Conservation (phyloP, 2,888 invertebrate genomes). For the Agrotis segetum region DNA sequence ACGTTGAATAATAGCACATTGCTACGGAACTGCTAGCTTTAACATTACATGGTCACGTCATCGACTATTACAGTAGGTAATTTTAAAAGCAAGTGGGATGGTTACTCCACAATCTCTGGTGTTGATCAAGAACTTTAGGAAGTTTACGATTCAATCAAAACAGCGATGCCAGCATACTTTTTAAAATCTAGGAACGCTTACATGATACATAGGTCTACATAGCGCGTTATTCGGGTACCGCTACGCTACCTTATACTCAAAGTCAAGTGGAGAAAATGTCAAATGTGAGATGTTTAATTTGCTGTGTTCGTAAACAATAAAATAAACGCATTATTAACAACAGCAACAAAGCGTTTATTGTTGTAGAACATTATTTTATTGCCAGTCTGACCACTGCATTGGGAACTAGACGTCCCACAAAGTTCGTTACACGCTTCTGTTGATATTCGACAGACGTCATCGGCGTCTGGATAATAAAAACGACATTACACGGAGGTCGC, state of each 20-base stretch:
- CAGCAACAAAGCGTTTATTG: conserved; percentile 50
- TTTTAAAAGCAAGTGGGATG: conserved; percentile 19
- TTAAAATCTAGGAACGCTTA: neutral
- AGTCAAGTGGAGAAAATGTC: neutral
- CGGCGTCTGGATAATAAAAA: conserved; percentile 72
- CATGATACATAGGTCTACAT: neutral
- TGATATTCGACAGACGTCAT: conserved; percentile 61
- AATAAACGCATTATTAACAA: neutral
- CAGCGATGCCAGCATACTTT: neutral
- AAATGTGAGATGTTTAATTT: neutral
- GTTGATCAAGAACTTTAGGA: neutral
- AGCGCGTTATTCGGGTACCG: neutral
- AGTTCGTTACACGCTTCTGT: conserved; percentile 49
- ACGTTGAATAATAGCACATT: conserved; percentile 1
- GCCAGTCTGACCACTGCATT: conserved; percentile 39
- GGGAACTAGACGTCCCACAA: conserved; percentile 53
- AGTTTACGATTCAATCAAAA: neutral
- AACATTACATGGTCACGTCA: conserved; percentile 25
- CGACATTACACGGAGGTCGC: conserved; percentile 73
- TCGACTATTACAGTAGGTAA: conserved; percentile 17
- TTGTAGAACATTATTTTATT: conserved; percentile 55
- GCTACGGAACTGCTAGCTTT: neutral
- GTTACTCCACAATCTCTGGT: conserved; percentile 12
- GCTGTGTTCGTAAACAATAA: neutral
- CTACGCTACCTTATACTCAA: neutral